These are phyloP conservation scores for Lasioglossum lativentre DNA, from an alignment of 2,888 invertebrate species.

Conservation along the genomic window DNA sequence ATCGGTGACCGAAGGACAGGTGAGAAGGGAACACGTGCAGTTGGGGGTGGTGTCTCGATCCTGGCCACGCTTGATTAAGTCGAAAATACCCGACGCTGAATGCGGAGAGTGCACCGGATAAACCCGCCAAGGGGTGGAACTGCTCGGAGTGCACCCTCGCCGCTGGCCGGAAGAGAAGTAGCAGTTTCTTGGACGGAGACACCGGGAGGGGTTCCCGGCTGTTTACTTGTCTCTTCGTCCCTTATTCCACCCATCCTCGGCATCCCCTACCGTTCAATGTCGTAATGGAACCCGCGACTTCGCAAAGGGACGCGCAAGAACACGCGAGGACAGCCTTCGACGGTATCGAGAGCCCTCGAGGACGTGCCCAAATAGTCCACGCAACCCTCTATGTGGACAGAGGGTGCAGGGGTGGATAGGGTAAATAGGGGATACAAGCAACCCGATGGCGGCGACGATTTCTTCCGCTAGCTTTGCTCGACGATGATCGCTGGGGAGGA, in stretches of 20 bases:
- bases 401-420: slow-evolving; percentile 20
- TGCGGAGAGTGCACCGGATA: not conserved
- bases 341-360: slow-evolving; percentile 9
- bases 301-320: not conserved
- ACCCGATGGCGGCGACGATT: not conserved
- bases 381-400: slow-evolving; percentile 2
- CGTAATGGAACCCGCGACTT: slow-evolving; percentile 32
- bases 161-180: slow-evolving; percentile 32
- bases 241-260: not conserved
- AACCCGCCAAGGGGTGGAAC: not conserved
- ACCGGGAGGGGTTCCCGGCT: slow-evolving; percentile 34
- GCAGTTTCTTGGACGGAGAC: slow-evolving; percentile 38
- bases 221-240: slow-evolving; percentile 54
- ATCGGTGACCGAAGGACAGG: not conserved
- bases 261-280: slow-evolving; percentile 45
- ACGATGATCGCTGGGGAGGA: not conserved
- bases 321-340: not conserved
- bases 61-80: slow-evolving; percentile 70
- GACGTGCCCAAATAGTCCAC: not conserved
- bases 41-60: slow-evolving; percentile 17
- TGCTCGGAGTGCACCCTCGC: slow-evolving; percentile 16
- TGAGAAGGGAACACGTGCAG: not conserved
- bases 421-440: slow-evolving; percentile 54
- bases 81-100: slow-evolving; percentile 49
- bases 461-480: slow-evolving; percentile 6